These are phyloP conservation scores for Eristalis tenax DNA, from an alignment of 2,888 invertebrate species.

Conservation along the genomic window DNA sequence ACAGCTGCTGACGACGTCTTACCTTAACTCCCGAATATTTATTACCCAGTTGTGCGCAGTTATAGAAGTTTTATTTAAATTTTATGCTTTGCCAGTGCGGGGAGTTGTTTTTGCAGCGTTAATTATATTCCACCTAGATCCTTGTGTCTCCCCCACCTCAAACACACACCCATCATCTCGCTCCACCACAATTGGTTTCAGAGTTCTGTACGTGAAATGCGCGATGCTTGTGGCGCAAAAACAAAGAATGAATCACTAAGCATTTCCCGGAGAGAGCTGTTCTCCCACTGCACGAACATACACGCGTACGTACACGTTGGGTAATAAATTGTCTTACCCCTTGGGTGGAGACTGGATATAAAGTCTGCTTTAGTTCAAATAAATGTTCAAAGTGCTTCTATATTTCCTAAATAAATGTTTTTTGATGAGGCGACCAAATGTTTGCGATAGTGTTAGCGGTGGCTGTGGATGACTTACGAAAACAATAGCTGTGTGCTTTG, in stretches of 20 bases:
- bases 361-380: constrained; percentile 9
- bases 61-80: constrained; percentile 44
- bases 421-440: constrained; percentile 9
- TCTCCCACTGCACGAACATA: constrained; percentile 1
- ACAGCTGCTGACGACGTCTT: constrained; percentile 24
- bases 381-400: constrained; percentile 35
- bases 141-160: background rate
- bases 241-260: constrained; percentile 11
- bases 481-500: background rate
- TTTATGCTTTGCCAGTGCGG: constrained; percentile 24
- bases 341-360: constrained; percentile 9
- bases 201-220: constrained; percentile 20
- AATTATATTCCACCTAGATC: constrained; percentile 8
- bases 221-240: constrained; percentile 10
- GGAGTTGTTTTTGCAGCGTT: constrained; percentile 2
- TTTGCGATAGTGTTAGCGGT: background rate
- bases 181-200: constrained; percentile 2
- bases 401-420: constrained; percentile 14
- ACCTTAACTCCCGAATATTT: constrained; percentile 29
- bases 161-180: background rate
- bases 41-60: constrained; percentile 26
- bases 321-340: constrained; percentile 35
- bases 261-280: constrained; percentile 9
- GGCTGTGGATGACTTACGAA: constrained; percentile 1
- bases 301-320: background rate